These are phyloP conservation scores for Herpetotheres cachinnans DNA, from an alignment of 2,113 vertebrate genomes.

Conservation along the genomic window DNA sequence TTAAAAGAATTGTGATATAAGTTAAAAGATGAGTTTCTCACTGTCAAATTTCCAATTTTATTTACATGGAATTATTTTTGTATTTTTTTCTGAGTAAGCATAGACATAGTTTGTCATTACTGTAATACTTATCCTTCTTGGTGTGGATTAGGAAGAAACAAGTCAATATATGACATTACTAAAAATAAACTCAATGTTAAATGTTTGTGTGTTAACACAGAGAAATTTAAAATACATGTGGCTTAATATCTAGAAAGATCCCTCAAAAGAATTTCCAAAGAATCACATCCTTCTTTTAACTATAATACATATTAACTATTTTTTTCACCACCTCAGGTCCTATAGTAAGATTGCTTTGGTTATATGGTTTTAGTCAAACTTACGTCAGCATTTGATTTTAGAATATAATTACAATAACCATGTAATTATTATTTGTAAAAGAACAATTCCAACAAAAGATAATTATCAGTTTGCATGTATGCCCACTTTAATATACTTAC, in stretches of 20 bases:
- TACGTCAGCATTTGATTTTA: background rate
- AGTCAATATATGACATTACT: background rate
- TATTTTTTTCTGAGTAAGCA: background rate
- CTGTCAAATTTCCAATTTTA: background rate
- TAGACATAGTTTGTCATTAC: background rate
- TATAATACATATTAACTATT: background rate
- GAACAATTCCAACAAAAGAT: background rate
- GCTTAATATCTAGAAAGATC: background rate
- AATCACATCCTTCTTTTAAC: background rate
- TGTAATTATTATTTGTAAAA: background rate
- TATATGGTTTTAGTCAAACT: background rate
- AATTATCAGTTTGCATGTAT: background rate
- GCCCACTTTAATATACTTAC: background rate
- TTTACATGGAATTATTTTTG: background rate
- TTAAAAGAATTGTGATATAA: background rate
- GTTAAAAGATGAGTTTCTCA: background rate
- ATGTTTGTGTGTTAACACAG: background rate
- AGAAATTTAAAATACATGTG: background rate
- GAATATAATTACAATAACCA: background rate
- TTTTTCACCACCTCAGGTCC: accelerated
- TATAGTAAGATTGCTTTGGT: background rate
- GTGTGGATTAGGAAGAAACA: background rate
- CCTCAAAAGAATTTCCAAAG: background rate
- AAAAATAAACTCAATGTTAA: background rate
- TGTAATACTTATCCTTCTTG: background rate